A percentile compares a stretch with the other conserved stretches of the same genome.
Evolutionary conservation across 23 tunicate species (phyloP).

Genomic region (Ciona savignyi): DNA sequence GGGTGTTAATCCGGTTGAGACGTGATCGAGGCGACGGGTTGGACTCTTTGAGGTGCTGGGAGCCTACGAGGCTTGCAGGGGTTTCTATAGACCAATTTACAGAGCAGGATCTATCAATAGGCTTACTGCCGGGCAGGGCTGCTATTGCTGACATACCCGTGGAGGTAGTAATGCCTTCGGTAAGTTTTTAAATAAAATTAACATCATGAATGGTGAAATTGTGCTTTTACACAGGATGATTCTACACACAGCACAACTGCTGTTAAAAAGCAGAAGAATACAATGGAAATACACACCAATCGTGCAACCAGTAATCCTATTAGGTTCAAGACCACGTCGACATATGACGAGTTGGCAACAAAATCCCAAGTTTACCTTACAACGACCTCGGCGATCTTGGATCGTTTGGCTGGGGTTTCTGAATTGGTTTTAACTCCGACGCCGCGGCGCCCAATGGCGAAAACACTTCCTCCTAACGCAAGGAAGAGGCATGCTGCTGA

Average conservation of each 20-base stretch:
- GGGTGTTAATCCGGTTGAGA: conserved; percentile 25
- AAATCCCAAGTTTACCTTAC: conserved; percentile 3
- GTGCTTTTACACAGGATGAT: too few species aligned
- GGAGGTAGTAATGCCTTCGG: too few species aligned
- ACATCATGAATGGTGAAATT: too few species aligned
- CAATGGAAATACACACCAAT: too few species aligned
- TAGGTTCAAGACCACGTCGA: background rate
- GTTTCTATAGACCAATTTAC: conserved; percentile 20
- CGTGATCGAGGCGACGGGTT: background rate
- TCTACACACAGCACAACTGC: too few species aligned
- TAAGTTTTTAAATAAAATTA: too few species aligned
- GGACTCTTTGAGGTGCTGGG: conserved; percentile 27
- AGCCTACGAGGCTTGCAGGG: conserved; percentile 11
- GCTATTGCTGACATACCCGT: too few species aligned
- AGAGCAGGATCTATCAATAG: background rate
- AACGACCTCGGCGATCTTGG: conserved; percentile 10
- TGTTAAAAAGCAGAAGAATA: too few species aligned
- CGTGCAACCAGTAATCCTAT: background rate
- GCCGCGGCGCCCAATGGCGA: conserved; percentile 4
- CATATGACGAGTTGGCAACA: background rate
- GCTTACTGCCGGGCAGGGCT: too few species aligned
- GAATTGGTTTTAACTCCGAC: conserved; percentile 7
- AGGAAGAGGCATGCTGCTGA: background rate
- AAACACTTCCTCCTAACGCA: background rate
- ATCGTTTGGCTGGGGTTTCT: background rate